Conservation (phyloP, 1,140 invertebrate species). For the Zaprionus capensis region DNA sequence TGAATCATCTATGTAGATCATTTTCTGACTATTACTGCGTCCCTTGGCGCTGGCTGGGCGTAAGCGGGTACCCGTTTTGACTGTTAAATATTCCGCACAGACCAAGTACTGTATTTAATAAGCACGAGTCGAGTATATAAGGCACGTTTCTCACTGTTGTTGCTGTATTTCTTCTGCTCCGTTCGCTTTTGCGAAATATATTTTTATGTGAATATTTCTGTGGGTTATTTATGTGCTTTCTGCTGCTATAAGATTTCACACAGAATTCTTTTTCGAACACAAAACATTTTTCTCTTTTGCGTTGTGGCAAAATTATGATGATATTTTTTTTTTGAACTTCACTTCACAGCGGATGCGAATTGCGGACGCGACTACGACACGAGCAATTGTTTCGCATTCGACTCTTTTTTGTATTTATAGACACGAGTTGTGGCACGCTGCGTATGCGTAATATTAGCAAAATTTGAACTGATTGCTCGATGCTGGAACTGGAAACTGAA, state of each 20-base stretch:
- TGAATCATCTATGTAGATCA: constrained; percentile 94
- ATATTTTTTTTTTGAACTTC: constrained; percentile 34
- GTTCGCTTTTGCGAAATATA: background rate
- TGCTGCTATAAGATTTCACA: constrained; percentile 40
- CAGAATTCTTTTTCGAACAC: constrained; percentile 45
- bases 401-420: constrained; percentile 54
- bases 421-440: constrained; percentile 47
- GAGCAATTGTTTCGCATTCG: constrained; percentile 43
- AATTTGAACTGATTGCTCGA: constrained; percentile 33
- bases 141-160: constrained; percentile 9
- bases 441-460: constrained; percentile 74
- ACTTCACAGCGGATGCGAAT: constrained; percentile 49
- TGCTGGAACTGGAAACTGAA: constrained; percentile 5
- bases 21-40: constrained; percentile 77
- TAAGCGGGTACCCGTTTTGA: constrained; percentile 78
- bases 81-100: constrained; percentile 23
- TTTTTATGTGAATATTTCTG: constrained; percentile 23
- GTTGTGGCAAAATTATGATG: constrained; percentile 35
- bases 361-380: constrained; percentile 3
- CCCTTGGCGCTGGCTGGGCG: constrained; percentile 61
- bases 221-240: constrained; percentile 26
- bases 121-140: background rate
- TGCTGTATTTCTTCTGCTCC: constrained; percentile 13
- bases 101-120: background rate
- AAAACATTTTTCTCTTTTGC: constrained; percentile 63